Evolutionary conservation across 2,113 vertebrate genomes (phyloP).

Genomic region (cat (Felis catus)): DNA sequence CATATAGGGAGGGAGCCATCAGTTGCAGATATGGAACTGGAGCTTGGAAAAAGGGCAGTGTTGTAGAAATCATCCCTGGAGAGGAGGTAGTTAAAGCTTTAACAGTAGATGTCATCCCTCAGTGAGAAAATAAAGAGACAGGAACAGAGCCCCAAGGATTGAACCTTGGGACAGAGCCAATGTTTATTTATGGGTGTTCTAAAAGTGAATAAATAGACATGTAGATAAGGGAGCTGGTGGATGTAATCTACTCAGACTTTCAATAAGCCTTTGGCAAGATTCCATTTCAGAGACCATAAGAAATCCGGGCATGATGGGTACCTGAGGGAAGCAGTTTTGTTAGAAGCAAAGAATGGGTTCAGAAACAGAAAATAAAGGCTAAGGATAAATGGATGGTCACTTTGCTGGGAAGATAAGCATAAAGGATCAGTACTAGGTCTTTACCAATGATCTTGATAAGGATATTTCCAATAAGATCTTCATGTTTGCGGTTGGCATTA

Average conservation of each 20-base stretch:
- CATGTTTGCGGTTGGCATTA: neutral
- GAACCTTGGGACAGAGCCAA: constrained; percentile 66
- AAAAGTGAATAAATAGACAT: constrained; percentile 76
- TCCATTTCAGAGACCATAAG: constrained; percentile 73
- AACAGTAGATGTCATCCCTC: constrained; percentile 8
- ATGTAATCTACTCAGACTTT: constrained; percentile 76
- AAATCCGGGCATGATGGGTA: constrained; percentile 51
- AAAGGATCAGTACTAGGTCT: neutral
- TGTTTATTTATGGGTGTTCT: constrained; percentile 76
- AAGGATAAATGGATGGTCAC: neutral
- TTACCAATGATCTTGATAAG: constrained; percentile 29
- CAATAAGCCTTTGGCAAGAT: constrained; percentile 75
- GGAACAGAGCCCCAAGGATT: constrained; percentile 63
- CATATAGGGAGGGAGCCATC: neutral
- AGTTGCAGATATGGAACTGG: neutral
- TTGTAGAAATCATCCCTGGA: neutral
- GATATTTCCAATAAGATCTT: constrained; percentile 48
- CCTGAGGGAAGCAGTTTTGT: neutral
- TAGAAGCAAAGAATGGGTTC: constrained; percentile 14
- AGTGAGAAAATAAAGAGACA: constrained; percentile 62
- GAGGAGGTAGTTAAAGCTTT: constrained; percentile 42
- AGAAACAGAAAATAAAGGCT: constrained; percentile 35
- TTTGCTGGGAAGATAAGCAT: neutral
- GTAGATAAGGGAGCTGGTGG: constrained; percentile 73
- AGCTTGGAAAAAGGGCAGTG: neutral